Evolutionary conservation across 2,888 invertebrate genomes (phyloP), one percentile per base, ranked within the genome.

Genomic region (Mycalesis mineus): DNA sequence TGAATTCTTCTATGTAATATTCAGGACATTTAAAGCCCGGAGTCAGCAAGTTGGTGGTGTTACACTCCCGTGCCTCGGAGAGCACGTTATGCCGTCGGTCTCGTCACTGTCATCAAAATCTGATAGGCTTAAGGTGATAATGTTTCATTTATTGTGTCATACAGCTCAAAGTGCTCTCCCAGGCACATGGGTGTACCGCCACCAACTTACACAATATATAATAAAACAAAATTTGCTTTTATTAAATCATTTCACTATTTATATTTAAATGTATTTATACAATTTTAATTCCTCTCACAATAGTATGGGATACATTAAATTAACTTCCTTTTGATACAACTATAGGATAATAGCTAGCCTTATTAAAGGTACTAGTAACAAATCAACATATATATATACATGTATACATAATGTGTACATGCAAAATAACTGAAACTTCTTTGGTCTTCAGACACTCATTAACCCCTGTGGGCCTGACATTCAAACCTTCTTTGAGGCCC

Each of bases 211-310:
- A 22, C 5, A 22, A 22, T 22, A 4, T 22, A 15, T 3, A 39
- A 36, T 50, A 13, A 29, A 50, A 50, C 28, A 39, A 50, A 28
- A 40, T 22, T 14, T n/a, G 13, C 28, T 5, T 39, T 39, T 39
- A 50, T 29, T 9, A 39, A 49, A 50, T 49, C 37, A 49, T 39
- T 50, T 50, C 14, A 39, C 39, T 50, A 29, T 50, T 50, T 39
- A 39, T 39, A 22, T 4, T 37, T 37, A 36, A 11, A 4, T 39
- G 11, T 45, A 29, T 45, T 39, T 39, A 39, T 50, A 49, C 49
- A 39, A 29, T 50, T 39, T 7, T 28, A 39, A 39, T 13, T 13
- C 17, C 28, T 37, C 39, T 39, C 29, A 39, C 37, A 50, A 8
- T 39, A 28, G 17, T 45, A 45, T 50, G 14, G 39, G 39, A 13